Evolutionary conservation across 2,888 invertebrate genomes (phyloP), one percentile per base, ranked within the genome.

Genomic region (Cremastinae sp.): DNA sequence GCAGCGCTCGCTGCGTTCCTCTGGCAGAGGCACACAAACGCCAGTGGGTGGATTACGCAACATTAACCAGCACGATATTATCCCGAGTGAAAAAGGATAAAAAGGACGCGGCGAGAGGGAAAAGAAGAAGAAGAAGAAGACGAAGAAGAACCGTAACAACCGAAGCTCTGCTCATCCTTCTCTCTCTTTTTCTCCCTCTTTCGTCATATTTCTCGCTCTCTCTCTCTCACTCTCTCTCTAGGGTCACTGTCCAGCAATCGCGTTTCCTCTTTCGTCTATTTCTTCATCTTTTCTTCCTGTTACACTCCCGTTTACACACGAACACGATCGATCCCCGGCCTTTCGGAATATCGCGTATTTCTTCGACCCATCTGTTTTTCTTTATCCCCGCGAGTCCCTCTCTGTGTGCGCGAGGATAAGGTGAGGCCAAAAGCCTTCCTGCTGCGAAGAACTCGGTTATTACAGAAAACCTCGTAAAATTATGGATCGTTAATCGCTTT

Each of bases 401-500:
- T 28, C 28, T 5, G 28, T 28, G 28, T 28, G 43, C 43, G 43
- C 43, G 43, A 53, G 53, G 28, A 2, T n/a, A 28, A 5, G 28
- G 28, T 28, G 28, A 28, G 28, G 28, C 28, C 28, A 28, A 28
- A 28, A 28, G 28, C 28, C 28, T 28, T 28, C 28, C 28, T 28
- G 28, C 70, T 62, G 66, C 12, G 80, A 78, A 79, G 78, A 80
- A 80, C 78, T 45, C 56, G 83, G 85, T 85, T 85, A 87, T 88
- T 86, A 87, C 81, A 84, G 86, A 41, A 34, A 85, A 84, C 83
- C 83, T 84, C 86, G 85, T 84, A 87, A 88, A 87, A 87, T 87
- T 87, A n/a, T 45, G 65, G 43, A 51, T 65, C 65, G 53, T 64
- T 64, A 51, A 51, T 38, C 51, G 14, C 56, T 47, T 22, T 70